phyloP scores from a whole-genome alignment of 2,888 invertebrate species.

The Ellobium chinense region DNA sequence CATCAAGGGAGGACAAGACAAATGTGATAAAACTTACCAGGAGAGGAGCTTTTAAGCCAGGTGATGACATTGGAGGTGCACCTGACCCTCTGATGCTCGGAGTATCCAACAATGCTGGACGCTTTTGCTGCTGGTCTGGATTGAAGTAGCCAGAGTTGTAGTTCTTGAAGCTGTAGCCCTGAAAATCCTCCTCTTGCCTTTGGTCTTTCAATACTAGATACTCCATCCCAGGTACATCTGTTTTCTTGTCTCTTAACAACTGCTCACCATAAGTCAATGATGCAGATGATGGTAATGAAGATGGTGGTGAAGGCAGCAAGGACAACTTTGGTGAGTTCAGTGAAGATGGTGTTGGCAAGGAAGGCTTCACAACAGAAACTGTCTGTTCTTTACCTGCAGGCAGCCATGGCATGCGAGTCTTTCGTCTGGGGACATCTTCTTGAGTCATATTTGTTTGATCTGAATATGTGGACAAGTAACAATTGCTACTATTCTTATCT shows the following conservation, averaged over 20 bases:
- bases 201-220: neutral
- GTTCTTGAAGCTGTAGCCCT: neutral
- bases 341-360: neutral
- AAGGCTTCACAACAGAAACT: neutral
- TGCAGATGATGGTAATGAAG: neutral
- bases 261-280: neutral
- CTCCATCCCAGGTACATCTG: neutral
- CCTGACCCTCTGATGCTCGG: constrained; percentile 3
- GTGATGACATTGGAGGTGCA: neutral
- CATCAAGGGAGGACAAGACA: neutral
- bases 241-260: neutral
- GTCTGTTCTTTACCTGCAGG: neutral
- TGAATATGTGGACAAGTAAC: too few relatives aligned
- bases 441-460: neutral
- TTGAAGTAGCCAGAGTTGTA: too few relatives aligned
- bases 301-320: neutral
- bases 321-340: neutral
- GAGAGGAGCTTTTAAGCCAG: neutral
- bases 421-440: neutral
- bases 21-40: constrained; percentile 6
- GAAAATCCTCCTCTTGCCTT: neutral
- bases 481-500: neutral
- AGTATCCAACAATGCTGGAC: neutral
- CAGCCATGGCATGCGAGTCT: neutral
- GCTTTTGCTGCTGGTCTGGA: constrained; percentile 3